phyloP scores from a whole-genome alignment of 2,888 invertebrate genomes.

The Drosophila fungiperda region DNA sequence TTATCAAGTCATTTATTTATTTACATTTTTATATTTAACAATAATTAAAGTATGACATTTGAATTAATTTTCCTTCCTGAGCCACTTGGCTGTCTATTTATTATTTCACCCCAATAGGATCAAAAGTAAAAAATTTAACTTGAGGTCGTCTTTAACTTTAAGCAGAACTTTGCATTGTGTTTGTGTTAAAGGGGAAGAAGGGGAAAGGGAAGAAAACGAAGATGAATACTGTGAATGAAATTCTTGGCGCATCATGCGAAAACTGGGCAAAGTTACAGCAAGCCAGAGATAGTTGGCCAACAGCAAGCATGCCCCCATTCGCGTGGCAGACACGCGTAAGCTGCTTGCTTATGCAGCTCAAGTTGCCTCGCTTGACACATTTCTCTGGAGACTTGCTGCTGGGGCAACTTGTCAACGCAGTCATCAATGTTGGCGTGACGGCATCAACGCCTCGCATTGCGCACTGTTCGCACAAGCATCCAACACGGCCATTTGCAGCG shows the following conservation, averaged over 20 bases:
- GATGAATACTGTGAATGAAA: constrained; percentile 15
- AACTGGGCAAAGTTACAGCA: constrained; percentile 39
- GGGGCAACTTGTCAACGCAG: constrained; percentile 74
- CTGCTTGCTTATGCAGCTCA: constrained; percentile 78
- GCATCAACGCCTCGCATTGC: constrained; percentile 62
- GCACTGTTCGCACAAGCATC: constrained; percentile 60
- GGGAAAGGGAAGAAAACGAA: not conserved
- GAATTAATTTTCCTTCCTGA: not conserved
- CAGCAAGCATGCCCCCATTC: constrained; percentile 6
- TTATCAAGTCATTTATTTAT: not conserved
- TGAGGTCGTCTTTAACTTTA: constrained; percentile 42
- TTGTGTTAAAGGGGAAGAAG: not conserved
- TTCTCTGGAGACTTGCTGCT: constrained; percentile 64
- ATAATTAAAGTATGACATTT: not conserved
- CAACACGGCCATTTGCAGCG: constrained; percentile 8
- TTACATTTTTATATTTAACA: not conserved
- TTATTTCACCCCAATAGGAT: constrained; percentile 43
- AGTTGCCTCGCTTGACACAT: constrained; percentile 77
- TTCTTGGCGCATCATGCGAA: constrained; percentile 33
- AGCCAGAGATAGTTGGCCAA: constrained; percentile 27
- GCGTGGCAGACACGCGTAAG: constrained; percentile 45
- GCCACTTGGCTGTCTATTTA: not conserved
- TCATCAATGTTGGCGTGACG: constrained; percentile 74
- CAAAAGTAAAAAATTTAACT: constrained; percentile 55
- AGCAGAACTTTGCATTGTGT: constrained; percentile 60